A percentile compares a stretch with the other conserved stretches of the same genome.
phyloP scores from a whole-genome alignment of 2,113 vertebrate genomes.

The Amazona guildingii region DNA sequence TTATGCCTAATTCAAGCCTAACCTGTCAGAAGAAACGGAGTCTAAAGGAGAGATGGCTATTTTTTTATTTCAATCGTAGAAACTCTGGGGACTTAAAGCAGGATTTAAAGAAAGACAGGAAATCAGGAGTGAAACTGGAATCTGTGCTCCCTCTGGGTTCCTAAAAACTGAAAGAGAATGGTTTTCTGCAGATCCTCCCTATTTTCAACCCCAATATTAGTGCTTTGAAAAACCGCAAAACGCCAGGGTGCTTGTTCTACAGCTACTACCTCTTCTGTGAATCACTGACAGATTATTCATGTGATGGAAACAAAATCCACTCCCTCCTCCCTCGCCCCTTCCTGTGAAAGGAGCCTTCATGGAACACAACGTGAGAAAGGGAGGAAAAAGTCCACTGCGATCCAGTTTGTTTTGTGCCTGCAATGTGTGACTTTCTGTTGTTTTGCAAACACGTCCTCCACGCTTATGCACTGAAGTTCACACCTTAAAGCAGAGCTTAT shows the following conservation, averaged over 20 bases:
- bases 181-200: not conserved
- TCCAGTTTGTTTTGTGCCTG: not conserved
- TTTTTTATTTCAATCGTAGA: not conserved
- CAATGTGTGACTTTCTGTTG: not conserved
- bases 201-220: not conserved
- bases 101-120: not conserved
- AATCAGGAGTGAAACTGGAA: not conserved
- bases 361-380: not conserved
- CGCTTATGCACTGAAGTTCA: not conserved
- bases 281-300: not conserved
- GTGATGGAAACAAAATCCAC: not conserved
- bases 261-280: not conserved
- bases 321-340: not conserved
- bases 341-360: not conserved
- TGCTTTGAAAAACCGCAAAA: not conserved
- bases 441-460: not conserved
- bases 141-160: not conserved
- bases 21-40: constrained; percentile 32
- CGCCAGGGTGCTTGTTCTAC: not conserved
- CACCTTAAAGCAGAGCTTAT: not conserved
- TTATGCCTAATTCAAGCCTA: constrained; percentile 50
- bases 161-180: not conserved
- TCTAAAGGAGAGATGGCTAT: not conserved
- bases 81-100: not conserved
- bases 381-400: not conserved